These are phyloP conservation scores for Brienomyrus longianalis DNA, from an alignment of 2,113 vertebrate genomes.

Conservation along the genomic window DNA sequence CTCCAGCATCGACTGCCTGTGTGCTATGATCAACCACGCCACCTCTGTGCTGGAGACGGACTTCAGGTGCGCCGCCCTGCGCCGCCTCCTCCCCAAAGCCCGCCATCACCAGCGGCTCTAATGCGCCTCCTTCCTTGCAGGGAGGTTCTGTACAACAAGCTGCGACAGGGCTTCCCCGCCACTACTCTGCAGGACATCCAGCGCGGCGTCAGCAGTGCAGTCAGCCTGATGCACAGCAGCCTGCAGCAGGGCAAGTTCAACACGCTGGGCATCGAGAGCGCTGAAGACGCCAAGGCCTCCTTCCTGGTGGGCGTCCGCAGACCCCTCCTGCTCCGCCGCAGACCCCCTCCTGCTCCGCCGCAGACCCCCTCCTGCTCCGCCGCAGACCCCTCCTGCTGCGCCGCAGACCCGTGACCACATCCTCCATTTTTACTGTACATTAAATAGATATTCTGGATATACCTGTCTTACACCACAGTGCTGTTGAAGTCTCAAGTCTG, in stretches of 20 bases:
- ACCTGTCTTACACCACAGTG: background rate
- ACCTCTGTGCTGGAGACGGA: conserved; percentile 87
- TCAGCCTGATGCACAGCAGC: conserved; percentile 96
- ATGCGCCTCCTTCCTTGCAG: conserved; percentile 45
- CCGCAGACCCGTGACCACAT: background rate
- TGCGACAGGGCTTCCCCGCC: conserved; percentile 87
- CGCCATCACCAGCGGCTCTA: background rate
- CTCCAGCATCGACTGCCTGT: conserved; percentile 93
- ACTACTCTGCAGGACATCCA: conserved; percentile 94
- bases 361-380: background rate
- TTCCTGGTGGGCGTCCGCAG: conserved; percentile 73
- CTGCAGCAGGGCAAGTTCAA: conserved; percentile 96
- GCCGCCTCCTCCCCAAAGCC: background rate
- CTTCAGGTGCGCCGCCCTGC: conserved; percentile 70
- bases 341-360: background rate
- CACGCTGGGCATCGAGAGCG: conserved; percentile 90
- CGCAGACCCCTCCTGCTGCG: background rate
- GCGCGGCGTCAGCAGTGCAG: conserved; percentile 92
- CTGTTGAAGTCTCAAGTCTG: background rate
- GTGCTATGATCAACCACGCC: conserved; percentile 97
- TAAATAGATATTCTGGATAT: background rate
- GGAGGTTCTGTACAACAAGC: conserved; percentile 84
- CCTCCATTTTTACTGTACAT: background rate
- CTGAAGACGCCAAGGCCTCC: conserved; percentile 83
- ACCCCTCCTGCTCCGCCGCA: background rate